These are phyloP conservation scores for Oceanites oceanicus DNA, from an alignment of 2,113 vertebrate species.

Conservation along the genomic window DNA sequence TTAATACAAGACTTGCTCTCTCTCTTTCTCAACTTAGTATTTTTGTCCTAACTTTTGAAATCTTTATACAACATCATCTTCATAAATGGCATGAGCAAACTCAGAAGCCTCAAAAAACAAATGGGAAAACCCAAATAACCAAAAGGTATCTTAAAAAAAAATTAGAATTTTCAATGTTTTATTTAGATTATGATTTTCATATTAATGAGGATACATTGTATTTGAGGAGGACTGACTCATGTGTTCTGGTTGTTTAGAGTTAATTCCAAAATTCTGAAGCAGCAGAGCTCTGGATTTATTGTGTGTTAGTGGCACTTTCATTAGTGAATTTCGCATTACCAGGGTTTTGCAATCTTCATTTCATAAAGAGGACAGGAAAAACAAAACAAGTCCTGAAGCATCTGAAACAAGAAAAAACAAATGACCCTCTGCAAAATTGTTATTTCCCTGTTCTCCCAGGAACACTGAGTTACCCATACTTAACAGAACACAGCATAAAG, in stretches of 20 bases:
- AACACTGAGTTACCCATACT: not conserved
- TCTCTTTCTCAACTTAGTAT: not conserved
- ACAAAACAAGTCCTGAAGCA: not conserved
- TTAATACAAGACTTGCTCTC: not conserved
- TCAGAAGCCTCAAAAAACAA: not conserved
- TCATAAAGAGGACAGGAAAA: not conserved
- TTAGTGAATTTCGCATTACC: not conserved
- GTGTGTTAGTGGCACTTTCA: not conserved
- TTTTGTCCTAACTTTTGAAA: not conserved
- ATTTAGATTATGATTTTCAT: not conserved
- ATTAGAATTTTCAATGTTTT: not conserved
- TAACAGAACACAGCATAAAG: not conserved
- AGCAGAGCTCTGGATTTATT: not conserved
- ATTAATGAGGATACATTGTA: not conserved
- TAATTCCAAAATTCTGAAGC: not conserved
- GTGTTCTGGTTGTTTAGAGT: not conserved
- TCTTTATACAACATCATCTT: not conserved
- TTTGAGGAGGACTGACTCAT: not conserved
- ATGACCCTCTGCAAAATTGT: not conserved
- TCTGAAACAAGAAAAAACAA: not conserved
- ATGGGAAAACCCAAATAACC: not conserved
- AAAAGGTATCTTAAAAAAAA: not conserved
- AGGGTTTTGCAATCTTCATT: not conserved
- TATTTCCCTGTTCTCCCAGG: not conserved
- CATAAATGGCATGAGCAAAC: not conserved